Evolutionary conservation across 2,888 invertebrate species (phyloP).

Genomic region (Tinea pellionella): DNA sequence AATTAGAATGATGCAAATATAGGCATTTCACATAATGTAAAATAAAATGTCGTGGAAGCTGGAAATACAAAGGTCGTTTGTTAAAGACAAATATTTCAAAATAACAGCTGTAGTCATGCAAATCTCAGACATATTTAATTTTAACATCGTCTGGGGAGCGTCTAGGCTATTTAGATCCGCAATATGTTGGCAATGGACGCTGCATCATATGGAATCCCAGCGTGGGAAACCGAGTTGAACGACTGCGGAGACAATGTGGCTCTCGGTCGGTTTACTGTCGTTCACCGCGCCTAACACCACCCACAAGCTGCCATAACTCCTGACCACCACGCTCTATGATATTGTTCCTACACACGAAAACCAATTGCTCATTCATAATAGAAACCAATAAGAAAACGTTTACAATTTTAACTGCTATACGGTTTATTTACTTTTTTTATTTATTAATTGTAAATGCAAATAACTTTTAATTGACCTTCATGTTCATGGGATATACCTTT

Average conservation of each 20-base stretch:
- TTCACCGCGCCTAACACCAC: conserved; percentile 37
- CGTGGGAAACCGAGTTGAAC: conserved; percentile 70
- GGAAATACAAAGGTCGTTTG: not conserved
- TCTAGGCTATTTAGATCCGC: conserved; percentile 65
- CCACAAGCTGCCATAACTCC: conserved; percentile 28
- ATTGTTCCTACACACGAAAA: not conserved
- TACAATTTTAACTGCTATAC: too few species aligned
- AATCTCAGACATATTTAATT: conserved; percentile 34
- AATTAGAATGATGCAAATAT: too few species aligned
- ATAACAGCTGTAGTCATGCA: conserved; percentile 5
- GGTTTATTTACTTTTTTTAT: not conserved
- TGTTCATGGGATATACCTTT: not conserved
- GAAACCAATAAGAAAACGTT: not conserved
- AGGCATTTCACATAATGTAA: not conserved
- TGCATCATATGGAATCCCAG: conserved; percentile 28
- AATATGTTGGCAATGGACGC: conserved; percentile 50
- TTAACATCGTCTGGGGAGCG: conserved; percentile 51
- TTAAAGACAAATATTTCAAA: not conserved
- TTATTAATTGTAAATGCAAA: not conserved
- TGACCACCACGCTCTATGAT: not conserved
- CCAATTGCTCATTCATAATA: not conserved
- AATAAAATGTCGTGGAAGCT: not conserved
- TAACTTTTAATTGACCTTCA: not conserved
- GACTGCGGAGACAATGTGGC: conserved; percentile 65
- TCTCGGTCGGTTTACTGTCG: conserved; percentile 34